Conservation (phyloP, 1,140 invertebrate genomes). For the Zaprionus vittiger region DNA sequence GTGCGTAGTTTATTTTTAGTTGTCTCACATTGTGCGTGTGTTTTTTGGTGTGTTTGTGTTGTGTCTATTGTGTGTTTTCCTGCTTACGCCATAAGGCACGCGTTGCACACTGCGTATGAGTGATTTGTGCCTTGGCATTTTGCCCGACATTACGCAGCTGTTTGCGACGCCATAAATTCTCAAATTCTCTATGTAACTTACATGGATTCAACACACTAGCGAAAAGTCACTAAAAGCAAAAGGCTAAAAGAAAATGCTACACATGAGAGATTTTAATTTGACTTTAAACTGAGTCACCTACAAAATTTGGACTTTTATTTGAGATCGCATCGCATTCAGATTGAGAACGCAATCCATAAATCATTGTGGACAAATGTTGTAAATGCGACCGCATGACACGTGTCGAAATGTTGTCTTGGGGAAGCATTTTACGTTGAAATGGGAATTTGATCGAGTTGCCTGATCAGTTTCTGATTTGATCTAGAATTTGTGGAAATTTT, state of each 20-base stretch:
- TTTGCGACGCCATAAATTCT: constrained; percentile 60
- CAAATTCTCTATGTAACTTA: constrained; percentile 56
- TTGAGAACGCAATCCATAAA: constrained; percentile 53
- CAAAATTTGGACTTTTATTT: constrained; percentile 11
- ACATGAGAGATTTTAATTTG: constrained; percentile 36
- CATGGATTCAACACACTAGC: constrained; percentile 20
- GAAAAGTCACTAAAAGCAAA: background rate
- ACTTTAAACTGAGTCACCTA: constrained; percentile 54
- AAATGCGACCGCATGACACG: constrained; percentile 30
- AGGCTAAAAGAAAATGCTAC: constrained; percentile 22
- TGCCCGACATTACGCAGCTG: constrained; percentile 81
- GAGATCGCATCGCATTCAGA: constrained; percentile 15
- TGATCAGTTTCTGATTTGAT: background rate
- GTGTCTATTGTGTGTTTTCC: constrained; percentile 67
- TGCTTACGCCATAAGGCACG: constrained; percentile 57
- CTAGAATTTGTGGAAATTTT: background rate
- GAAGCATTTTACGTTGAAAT: constrained; percentile 11
- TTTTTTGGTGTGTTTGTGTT: constrained; percentile 31
- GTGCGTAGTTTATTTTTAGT: constrained; percentile 68
- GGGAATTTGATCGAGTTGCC: background rate
- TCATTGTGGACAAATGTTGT: constrained; percentile 53
- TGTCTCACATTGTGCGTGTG: constrained; percentile 20
- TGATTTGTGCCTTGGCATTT: constrained; percentile 73
- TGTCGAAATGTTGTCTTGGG: constrained; percentile 14
- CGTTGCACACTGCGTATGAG: constrained; percentile 70